Evolutionary conservation across 2,113 vertebrate species (phyloP), one percentile per base, ranked within the genome.

Genomic region (Geococcyx californianus): DNA sequence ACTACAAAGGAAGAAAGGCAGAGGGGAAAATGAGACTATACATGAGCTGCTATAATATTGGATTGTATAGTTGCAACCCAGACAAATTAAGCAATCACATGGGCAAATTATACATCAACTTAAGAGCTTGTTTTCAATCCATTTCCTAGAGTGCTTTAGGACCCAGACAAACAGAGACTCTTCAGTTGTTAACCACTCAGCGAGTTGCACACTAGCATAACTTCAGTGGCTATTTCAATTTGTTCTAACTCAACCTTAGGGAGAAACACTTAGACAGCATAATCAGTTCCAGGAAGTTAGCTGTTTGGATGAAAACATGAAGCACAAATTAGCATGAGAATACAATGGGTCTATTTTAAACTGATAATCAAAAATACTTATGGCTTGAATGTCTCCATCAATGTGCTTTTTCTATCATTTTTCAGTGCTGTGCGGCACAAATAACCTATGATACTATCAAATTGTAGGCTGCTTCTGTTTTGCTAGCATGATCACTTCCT

Each of bases 401-500:
- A 2, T 66, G 20, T 75, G 45, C 21, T 85, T 92, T 89, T 88
- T 31, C 33, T 85, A 34, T 79, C 64, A 49, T 85, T 92, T 90
- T 89, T 83, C 54, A 77, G 26, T 36, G 74, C 13, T 77, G 10
- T 62, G 21, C 3, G 14, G 38, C 38, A 68, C 67, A 88, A 76
- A 58, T 54, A 93, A 77, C n/a, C 54, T 56, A 29, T 64, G 20
- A 82, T 55, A 59, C 24, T 26, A 52, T 49, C 44, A 86, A 52
- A 59, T 51, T 24, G 31, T 47, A 58, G 64, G 4, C 29, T 63
- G 52, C 7, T 78, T 90, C 75, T 86, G 33, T 33, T 80, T 72
- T 45, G 74, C 77, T 93, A 34, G 33, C 79, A 73, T 69, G 58
- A 31, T 88, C 74, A 64, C 83, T 96, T 95, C 88, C 73, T 95